A percentile compares a stretch with the other conserved stretches of the same genome.
Conservation (phyloP, 2,113 vertebrate species). For the Acrocephalus kingi region DNA sequence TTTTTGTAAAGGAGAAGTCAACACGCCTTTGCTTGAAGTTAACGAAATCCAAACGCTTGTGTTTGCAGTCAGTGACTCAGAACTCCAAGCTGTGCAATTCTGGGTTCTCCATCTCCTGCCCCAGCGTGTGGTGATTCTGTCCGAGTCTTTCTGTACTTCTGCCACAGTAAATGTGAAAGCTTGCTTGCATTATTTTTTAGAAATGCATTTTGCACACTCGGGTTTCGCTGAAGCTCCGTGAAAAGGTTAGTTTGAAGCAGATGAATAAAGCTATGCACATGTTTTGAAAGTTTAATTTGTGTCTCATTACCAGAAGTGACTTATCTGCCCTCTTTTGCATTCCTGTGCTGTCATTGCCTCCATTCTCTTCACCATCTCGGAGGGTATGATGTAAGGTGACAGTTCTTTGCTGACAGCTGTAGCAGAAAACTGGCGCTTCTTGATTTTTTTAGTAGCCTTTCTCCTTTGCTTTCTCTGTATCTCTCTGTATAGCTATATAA, state of each 20-base stretch:
- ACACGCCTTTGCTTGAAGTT: constrained; percentile 60
- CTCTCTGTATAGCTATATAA: constrained; percentile 62
- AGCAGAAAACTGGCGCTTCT: constrained; percentile 67
- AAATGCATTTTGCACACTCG: constrained; percentile 79
- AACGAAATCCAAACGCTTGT: background rate
- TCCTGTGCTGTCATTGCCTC: constrained; percentile 62
- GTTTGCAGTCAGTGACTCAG: constrained; percentile 70
- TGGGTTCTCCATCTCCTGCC: constrained; percentile 37
- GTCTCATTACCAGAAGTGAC: constrained; percentile 80
- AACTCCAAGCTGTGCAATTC: constrained; percentile 68
- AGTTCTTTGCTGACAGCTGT: constrained; percentile 67
- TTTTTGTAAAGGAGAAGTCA: constrained; percentile 11
- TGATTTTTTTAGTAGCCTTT: constrained; percentile 62
- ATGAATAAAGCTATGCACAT: constrained; percentile 83
- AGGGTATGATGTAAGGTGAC: constrained; percentile 56
- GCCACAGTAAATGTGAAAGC: constrained; percentile 76
- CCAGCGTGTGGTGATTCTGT: constrained; percentile 60
- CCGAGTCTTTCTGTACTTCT: constrained; percentile 67
- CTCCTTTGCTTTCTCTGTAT: constrained; percentile 62
- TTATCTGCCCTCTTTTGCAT: constrained; percentile 64
- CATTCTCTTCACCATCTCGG: constrained; percentile 60
- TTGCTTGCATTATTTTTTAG: constrained; percentile 78
- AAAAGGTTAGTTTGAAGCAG: constrained; percentile 76
- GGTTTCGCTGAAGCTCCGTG: constrained; percentile 74
- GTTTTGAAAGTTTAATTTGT: constrained; percentile 78